Conservation (phyloP, 2,888 invertebrate genomes). For the Tipula vernalis region DNA sequence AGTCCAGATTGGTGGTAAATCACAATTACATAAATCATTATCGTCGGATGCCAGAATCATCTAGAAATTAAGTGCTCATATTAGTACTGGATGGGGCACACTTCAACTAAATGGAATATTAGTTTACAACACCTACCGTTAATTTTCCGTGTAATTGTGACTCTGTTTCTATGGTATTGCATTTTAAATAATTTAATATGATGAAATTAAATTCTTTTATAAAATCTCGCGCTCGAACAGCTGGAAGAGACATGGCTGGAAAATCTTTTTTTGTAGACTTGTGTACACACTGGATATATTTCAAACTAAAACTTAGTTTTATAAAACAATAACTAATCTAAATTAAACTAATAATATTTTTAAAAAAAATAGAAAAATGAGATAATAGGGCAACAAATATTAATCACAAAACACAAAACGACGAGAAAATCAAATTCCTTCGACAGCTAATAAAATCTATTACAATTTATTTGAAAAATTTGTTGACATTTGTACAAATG, state of each 20-base stretch:
- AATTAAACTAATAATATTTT: not conserved
- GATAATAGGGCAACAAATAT: not conserved
- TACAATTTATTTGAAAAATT: not conserved
- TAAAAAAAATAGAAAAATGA: not conserved
- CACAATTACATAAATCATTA: not conserved
- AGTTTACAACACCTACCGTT: not conserved
- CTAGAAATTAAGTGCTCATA: not conserved
- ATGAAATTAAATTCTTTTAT: constrained; percentile 1
- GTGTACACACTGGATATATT: not conserved
- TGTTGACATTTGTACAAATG: not conserved
- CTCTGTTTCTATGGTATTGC: not conserved
- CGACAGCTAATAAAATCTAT: not conserved
- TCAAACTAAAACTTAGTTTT: not conserved
- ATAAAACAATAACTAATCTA: not conserved
- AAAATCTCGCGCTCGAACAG: not conserved
- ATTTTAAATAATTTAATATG: not conserved
- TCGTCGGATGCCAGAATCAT: not conserved
- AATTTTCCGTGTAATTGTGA: not conserved
- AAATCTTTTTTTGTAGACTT: too few species aligned
- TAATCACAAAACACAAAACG: not conserved
- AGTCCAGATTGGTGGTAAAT: not conserved
- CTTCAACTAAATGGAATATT: not conserved
- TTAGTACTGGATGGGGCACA: not conserved
- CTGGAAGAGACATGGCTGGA: not conserved
- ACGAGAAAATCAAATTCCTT: not conserved